These are phyloP conservation scores for Periophthalmus magnuspinnatus DNA, from an alignment of 2,797 vertebrate species.

Conservation along the genomic window DNA sequence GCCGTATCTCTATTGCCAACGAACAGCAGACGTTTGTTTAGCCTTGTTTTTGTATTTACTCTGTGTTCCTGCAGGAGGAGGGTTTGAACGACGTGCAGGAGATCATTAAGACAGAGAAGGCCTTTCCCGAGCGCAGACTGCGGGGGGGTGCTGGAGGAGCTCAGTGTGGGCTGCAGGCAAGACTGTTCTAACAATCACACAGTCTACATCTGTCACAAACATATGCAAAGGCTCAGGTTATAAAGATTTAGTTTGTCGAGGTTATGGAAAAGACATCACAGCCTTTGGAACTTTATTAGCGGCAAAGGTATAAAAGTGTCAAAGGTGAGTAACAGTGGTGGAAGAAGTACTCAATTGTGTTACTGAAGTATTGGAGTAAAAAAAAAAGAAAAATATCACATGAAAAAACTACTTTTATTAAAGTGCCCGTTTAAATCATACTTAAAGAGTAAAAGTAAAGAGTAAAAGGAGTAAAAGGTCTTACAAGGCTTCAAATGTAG, in stretches of 20 bases:
- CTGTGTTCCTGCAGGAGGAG: slow-evolving; percentile 83
- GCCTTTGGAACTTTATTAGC: too few species aligned
- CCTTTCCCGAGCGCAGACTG: slow-evolving; percentile 91
- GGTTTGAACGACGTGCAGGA: slow-evolving; percentile 96
- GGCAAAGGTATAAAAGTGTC: too few species aligned
- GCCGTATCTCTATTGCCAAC: neutral
- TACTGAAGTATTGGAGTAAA: too few species aligned
- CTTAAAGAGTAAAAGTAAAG: too few species aligned
- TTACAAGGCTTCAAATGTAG: too few species aligned
- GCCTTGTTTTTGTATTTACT: neutral
- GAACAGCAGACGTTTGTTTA: neutral
- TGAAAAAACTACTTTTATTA: too few species aligned
- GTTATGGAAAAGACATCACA: too few species aligned
- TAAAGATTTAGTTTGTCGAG: neutral
- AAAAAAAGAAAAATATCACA: too few species aligned
- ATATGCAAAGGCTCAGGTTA: neutral
- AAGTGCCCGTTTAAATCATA: too few species aligned
- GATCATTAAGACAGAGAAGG: slow-evolving; percentile 95
- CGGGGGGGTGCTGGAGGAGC: slow-evolving; percentile 94
- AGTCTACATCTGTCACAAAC: neutral
- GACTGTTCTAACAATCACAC: slow-evolving; percentile 19
- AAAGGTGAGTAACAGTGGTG: too few species aligned
- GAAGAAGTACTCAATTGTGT: too few species aligned
- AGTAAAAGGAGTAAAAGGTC: too few species aligned
- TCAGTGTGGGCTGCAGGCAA: slow-evolving; percentile 88